Percentiles rank a stretch among this genome's conserved stretches.
Evolutionary conservation across 1,140 invertebrate genomes (phyloP).

Genomic region (Arctopsyche grandis): DNA sequence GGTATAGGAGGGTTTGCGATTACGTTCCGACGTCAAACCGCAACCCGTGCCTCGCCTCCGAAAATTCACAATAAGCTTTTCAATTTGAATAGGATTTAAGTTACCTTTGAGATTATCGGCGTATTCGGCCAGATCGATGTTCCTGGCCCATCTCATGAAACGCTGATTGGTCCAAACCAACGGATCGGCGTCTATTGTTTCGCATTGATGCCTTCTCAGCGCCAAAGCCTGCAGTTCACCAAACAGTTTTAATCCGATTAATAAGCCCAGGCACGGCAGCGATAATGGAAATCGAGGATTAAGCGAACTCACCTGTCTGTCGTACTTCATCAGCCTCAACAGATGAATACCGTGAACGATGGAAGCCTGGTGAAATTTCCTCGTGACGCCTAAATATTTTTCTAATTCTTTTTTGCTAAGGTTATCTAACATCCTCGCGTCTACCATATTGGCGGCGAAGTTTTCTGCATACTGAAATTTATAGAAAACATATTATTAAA

Average conservation of each 20-base stretch:
- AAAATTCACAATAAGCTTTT: too few relatives aligned
- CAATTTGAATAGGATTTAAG: neutral
- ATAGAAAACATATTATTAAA: constrained; percentile 13
- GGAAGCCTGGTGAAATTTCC: constrained; percentile 93
- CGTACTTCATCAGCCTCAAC: constrained; percentile 90
- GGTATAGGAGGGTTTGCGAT: too few relatives aligned
- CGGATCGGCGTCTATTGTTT: constrained; percentile 87
- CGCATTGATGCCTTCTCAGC: constrained; percentile 86
- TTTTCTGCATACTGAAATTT: constrained; percentile 81
- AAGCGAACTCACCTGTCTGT: constrained; percentile 79
- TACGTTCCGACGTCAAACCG: too few relatives aligned
- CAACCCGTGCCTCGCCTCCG: too few relatives aligned
- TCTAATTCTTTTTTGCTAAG: constrained; percentile 94
- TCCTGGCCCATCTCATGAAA: constrained; percentile 91
- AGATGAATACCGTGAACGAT: constrained; percentile 93
- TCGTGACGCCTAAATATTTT: constrained; percentile 88
- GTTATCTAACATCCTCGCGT: constrained; percentile 91
- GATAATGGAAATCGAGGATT: neutral
- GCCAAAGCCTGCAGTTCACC: constrained; percentile 76
- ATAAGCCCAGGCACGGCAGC: neutral
- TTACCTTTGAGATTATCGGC: constrained; percentile 92
- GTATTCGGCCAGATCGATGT: constrained; percentile 93
- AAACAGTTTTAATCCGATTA: constrained; percentile 22
- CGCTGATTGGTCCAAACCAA: constrained; percentile 95
- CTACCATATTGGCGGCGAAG: constrained; percentile 90